Evolutionary conservation across 2,797 vertebrate species (phyloP).

Genomic region (Rachycentron canadum): DNA sequence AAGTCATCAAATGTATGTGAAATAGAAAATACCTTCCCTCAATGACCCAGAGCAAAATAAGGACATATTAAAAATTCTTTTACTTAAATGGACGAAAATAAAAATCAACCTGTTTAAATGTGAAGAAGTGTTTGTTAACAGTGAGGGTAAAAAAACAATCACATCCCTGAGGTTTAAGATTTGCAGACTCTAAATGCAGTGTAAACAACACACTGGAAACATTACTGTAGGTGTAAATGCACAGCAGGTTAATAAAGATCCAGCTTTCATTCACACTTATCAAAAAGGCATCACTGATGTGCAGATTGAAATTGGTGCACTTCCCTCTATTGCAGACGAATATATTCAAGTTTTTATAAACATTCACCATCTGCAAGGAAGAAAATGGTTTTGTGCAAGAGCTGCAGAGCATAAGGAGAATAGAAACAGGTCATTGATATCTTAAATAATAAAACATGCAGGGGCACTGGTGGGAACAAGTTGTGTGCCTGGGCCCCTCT

Average conservation of each 20-base stretch:
- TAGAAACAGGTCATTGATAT: conserved; percentile 14
- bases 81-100: neutral
- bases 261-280: conserved; percentile 40
- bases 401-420: conserved; percentile 7
- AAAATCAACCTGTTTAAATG: neutral
- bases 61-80: neutral
- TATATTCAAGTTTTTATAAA: neutral
- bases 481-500: neutral
- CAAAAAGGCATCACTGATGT: conserved; percentile 15
- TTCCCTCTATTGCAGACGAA: conserved; percentile 2
- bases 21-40: neutral
- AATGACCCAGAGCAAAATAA: conserved; percentile 1
- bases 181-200: conserved; percentile 26
- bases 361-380: conserved; percentile 2
- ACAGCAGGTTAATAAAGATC: conserved; percentile 30
- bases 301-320: neutral
- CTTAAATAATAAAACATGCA: conserved; percentile 37
- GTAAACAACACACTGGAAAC: conserved; percentile 20
- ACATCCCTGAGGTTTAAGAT: neutral
- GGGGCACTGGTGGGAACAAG: conserved; percentile 7
- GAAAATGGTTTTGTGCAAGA: neutral
- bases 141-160: neutral
- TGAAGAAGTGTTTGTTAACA: conserved; percentile 17
- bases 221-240: conserved; percentile 14
- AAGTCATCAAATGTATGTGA: conserved; percentile 6